Evolutionary conservation across 92 coral and sea anemone species (phyloP), one percentile per base, ranked within the genome.

Genomic region (Phenganax stokvisi): DNA sequence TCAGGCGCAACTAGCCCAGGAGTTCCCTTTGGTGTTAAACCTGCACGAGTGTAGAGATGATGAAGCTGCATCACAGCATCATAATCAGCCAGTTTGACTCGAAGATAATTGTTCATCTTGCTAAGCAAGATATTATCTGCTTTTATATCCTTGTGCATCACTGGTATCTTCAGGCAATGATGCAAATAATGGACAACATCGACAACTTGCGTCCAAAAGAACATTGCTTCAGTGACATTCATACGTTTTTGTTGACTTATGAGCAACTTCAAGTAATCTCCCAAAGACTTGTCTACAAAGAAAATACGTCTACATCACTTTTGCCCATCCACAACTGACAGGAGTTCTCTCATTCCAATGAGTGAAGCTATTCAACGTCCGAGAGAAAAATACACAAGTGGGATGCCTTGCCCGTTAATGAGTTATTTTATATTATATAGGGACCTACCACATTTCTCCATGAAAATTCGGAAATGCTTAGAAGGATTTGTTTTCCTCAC

Each of bases 131-230:
- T 87, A 85, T 93, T 93, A 71, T 85, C 88, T 54, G 97, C 93
- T 71, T 93, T 93, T 17, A 93, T 91, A 54, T 93, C 98, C 9
- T 90, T 88, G 69, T 94, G 98, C 15, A 94, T 88, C 12, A 94
- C 63, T 6, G 84, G 84, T 6, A 57, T 72, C 0, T 65, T 61
- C 11, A 84, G 61, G 27, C 47, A 5, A 37, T 54, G 51, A 77
- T 94, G 98, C 67, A 92, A 79, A 76, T 88, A 88, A 6, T 28
- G 75, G 0, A 89, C 85, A 1, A 86, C 94, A 71, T 82, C 89
- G 9, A 85, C 71, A 12, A 89, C 90, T 72, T 93, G 98, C 0
- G 81, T 59, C 85, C 86, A 89, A 59, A 83, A 90, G 59, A 77
- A 89, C 91, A 87, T 86, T 51, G 91, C 90, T 64, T 91, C 91